Percentiles rank a stretch among this genome's conserved stretches.
phyloP scores from a whole-genome alignment of 2,797 vertebrate species.

The Orestias chungarensis region DNA sequence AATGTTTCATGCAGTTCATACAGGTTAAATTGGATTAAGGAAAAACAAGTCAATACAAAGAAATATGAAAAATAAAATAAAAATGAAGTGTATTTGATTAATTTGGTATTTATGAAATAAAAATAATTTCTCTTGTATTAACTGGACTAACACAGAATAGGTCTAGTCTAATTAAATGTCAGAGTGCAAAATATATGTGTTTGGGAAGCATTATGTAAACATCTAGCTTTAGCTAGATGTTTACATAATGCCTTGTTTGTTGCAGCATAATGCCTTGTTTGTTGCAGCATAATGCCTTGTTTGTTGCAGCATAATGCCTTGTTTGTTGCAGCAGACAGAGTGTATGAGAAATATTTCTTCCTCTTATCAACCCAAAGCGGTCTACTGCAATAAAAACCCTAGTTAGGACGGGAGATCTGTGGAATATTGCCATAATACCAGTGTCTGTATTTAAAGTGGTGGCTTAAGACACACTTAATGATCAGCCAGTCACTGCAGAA shows the following conservation, averaged over 20 bases:
- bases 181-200: background rate
- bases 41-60: no score
- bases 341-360: slow-evolving; percentile 31
- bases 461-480: slow-evolving; percentile 53
- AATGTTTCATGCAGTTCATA: background rate
- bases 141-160: background rate
- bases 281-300: no score
- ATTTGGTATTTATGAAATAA: background rate
- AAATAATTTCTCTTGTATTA: background rate
- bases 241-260: no score
- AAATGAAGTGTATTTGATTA: background rate
- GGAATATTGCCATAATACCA: slow-evolving; percentile 66
- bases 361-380: slow-evolving; percentile 69
- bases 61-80: background rate
- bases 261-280: no score
- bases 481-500: slow-evolving; percentile 33
- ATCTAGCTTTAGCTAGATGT: slow-evolving; percentile 5
- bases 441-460: slow-evolving; percentile 54
- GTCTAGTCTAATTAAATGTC: background rate
- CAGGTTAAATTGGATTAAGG: background rate
- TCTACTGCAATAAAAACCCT: slow-evolving; percentile 60
- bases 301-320: no score
- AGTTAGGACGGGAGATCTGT: slow-evolving; percentile 55
- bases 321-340: slow-evolving; percentile 19
- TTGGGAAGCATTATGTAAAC: background rate